Evolutionary conservation across 2,113 vertebrate species (phyloP).

Genomic region (Mastomys coucha): DNA sequence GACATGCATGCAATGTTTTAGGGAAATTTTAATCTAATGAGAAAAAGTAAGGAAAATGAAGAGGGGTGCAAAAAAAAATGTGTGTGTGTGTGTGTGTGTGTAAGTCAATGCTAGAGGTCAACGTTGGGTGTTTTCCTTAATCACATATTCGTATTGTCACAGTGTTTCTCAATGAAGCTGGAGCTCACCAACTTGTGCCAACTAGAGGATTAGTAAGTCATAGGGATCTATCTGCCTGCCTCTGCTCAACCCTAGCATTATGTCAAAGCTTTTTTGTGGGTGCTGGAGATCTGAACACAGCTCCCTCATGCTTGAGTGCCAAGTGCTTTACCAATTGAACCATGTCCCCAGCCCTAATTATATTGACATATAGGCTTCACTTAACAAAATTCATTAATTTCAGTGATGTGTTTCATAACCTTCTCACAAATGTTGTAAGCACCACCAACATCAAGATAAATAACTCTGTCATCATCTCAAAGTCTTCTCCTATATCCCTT

Average conservation of each 20-base stretch:
- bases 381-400: not conserved
- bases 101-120: not conserved
- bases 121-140: no score
- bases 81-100: not conserved
- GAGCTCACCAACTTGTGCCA: not conserved
- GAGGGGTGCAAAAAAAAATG: not conserved
- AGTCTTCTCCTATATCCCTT: not conserved
- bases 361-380: not conserved
- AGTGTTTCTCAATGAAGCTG: not conserved
- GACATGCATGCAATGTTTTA: not conserved
- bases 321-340: not conserved
- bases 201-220: not conserved
- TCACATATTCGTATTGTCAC: not conserved
- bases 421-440: not conserved
- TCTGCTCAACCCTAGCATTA: not conserved
- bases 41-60: not conserved
- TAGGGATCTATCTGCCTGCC: not conserved
- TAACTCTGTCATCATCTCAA: not conserved
- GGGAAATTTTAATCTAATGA: not conserved
- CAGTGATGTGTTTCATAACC: not conserved
- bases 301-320: not conserved
- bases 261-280: not conserved
- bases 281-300: not conserved
- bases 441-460: not conserved
- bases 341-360: not conserved